Percentiles rank a stretch among this genome's conserved stretches.
phyloP scores from a whole-genome alignment of 2,113 vertebrate genomes.

The Lasiurus cinereus region DNA sequence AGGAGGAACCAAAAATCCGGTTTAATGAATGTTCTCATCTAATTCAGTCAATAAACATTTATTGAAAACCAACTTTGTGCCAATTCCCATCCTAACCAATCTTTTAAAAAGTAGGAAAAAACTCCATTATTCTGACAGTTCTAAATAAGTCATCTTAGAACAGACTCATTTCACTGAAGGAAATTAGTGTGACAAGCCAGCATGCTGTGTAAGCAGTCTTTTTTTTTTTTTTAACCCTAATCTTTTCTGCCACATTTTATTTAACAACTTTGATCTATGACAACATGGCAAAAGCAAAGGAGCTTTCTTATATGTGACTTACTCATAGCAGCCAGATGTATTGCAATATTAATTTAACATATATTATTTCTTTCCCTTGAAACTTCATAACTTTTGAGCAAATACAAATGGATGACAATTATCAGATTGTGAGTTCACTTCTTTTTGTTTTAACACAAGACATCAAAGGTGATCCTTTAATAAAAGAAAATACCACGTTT shows the following conservation, averaged over 20 bases:
- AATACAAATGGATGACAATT: conserved; percentile 21
- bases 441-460: not conserved
- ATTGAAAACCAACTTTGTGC: conserved; percentile 56
- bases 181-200: not conserved
- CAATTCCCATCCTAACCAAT: conserved; percentile 37
- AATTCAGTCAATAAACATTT: conserved; percentile 42
- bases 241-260: conserved; percentile 35
- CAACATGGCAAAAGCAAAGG: conserved; percentile 1
- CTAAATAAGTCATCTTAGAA: conserved; percentile 41
- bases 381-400: conserved; percentile 36
- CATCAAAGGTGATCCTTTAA: conserved; percentile 21
- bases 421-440: not conserved
- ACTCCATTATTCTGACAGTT: not conserved
- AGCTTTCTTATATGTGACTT: not conserved
- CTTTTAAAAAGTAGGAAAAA: not conserved
- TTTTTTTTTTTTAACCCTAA: conserved; percentile 48
- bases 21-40: conserved; percentile 50
- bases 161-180: conserved; percentile 47
- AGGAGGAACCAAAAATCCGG: conserved; percentile 26
- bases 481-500: conserved; percentile 36
- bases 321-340: conserved; percentile 15
- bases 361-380: conserved; percentile 35
- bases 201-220: not conserved
- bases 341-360: conserved; percentile 49
- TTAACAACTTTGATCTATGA: conserved; percentile 31